A percentile compares a stretch with the other conserved stretches of the same genome.
phyloP scores from a whole-genome alignment of 2,113 vertebrate genomes.

The Eublepharis macularius region DNA sequence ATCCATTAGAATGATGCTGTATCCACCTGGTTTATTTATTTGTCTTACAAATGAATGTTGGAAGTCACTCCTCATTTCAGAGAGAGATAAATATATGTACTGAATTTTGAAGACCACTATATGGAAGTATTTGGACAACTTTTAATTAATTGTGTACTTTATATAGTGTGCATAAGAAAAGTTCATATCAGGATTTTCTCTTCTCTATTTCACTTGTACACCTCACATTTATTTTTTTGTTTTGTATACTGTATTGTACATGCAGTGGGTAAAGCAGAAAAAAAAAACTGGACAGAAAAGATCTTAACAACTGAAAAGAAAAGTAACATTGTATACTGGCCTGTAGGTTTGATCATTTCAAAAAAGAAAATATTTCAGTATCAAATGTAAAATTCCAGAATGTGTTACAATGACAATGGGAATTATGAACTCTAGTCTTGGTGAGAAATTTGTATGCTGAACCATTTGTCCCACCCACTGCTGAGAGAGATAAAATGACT shows the following conservation, averaged over 20 bases:
- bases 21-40: background rate
- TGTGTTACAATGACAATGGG: background rate
- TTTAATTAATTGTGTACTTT: no score
- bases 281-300: background rate
- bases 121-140: background rate
- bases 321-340: background rate
- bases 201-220: background rate
- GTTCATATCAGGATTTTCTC: background rate
- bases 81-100: background rate
- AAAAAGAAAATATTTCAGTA: background rate
- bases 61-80: background rate
- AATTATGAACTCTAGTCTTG: background rate
- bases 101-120: background rate
- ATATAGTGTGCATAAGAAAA: background rate
- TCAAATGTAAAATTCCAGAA: constrained; percentile 18
- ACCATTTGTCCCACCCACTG: background rate
- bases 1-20: background rate
- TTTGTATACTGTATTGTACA: background rate
- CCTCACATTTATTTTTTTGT: background rate
- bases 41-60: background rate
- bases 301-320: background rate
- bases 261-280: constrained; percentile 7
- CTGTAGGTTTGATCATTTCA: background rate
- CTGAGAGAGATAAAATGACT: background rate
- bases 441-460: background rate